Evolutionary conservation across 2,113 vertebrate species (phyloP).

Genomic region (Perognathus longimembris): DNA sequence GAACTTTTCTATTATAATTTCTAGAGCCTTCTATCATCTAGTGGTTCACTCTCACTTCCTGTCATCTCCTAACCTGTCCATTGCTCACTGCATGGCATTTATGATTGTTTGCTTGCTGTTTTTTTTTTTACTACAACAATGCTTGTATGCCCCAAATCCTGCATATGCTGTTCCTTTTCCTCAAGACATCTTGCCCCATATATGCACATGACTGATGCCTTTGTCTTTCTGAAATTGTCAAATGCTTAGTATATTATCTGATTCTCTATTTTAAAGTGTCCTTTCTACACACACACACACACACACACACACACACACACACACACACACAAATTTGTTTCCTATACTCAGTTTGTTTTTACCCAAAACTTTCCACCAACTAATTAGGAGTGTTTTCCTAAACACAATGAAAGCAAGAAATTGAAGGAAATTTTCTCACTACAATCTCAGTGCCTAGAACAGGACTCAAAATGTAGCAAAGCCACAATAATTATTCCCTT

Average conservation of each 20-base stretch:
- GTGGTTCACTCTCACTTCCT: neutral
- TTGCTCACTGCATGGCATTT: neutral
- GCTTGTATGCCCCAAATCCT: neutral
- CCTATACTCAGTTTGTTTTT: neutral
- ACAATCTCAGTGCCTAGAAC: neutral
- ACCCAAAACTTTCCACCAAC: neutral
- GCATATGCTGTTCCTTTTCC: neutral
- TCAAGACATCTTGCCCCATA: neutral
- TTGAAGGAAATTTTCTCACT: neutral
- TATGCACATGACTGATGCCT: neutral
- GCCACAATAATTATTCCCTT: conserved; percentile 3
- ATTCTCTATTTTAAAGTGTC: neutral
- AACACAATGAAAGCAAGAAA: neutral
- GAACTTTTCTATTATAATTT: neutral
- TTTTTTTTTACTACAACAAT: neutral
- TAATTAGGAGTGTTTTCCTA: neutral
- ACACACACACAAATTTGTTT: neutral
- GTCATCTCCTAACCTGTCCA: neutral
- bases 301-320: neutral
- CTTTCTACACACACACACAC: neutral
- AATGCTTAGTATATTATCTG: neutral
- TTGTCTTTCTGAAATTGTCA: conserved; percentile 3
- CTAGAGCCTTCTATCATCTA: neutral
- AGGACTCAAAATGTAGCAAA: conserved; percentile 2
- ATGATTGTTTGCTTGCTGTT: neutral